Evolutionary conservation across 2,797 vertebrate genomes (phyloP).

Genomic region (Peromyscus attwateri): DNA sequence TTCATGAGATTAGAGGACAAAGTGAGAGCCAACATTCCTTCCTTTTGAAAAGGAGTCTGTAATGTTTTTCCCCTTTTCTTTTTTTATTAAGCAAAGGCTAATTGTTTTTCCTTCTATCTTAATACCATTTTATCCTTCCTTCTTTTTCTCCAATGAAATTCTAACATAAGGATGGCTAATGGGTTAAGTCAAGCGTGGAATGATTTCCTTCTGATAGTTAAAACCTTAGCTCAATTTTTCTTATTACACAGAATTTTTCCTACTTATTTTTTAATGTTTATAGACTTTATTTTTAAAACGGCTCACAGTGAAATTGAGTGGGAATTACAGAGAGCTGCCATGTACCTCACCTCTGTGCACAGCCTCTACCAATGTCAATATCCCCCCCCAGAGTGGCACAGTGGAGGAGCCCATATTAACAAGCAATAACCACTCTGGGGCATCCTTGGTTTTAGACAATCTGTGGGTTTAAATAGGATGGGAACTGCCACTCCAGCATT

Average conservation of each 20-base stretch:
- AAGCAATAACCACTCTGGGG: background rate
- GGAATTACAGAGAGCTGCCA: background rate
- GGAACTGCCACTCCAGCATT: background rate
- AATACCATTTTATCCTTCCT: background rate
- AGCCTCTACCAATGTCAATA: background rate
- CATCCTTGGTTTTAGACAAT: background rate
- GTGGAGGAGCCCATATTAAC: background rate
- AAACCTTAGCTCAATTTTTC: background rate
- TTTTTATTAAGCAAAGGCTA: background rate
- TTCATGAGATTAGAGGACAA: accelerated
- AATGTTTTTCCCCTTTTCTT: background rate
- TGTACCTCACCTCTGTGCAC: background rate
- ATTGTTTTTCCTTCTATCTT: background rate
- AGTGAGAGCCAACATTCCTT: background rate
- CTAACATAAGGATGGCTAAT: background rate
- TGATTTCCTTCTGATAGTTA: background rate
- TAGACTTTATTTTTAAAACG: background rate
- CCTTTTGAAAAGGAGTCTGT: background rate
- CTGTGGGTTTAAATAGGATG: background rate
- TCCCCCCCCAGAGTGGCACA: no score
- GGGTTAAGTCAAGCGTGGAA: background rate
- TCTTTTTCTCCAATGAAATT: background rate
- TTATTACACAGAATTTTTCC: background rate
- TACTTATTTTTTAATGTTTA: background rate
- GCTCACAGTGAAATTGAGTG: background rate